phyloP scores from a whole-genome alignment of 2,797 vertebrate genomes.

The Columba guinea region DNA sequence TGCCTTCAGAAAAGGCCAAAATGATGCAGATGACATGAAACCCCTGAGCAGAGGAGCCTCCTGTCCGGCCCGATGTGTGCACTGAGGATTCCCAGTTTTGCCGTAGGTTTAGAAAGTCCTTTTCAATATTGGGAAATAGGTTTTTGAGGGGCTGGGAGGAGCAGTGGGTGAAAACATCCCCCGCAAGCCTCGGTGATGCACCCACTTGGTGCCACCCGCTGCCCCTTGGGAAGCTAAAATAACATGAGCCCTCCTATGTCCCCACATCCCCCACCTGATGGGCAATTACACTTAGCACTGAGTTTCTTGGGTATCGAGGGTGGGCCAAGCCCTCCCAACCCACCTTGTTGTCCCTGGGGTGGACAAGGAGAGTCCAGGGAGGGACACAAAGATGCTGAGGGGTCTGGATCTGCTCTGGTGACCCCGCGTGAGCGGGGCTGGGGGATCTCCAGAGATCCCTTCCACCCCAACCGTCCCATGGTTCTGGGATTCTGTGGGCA shows the following conservation, averaged over 20 bases:
- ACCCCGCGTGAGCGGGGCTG: no score
- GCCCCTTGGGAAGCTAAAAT: accelerated
- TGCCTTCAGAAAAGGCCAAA: background rate
- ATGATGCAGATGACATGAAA: background rate
- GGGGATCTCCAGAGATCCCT: no score
- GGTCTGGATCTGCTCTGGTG: no score
- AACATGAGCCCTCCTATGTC: accelerated
- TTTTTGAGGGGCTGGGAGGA: background rate
- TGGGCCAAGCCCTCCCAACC: background rate
- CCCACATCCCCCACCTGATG: background rate
- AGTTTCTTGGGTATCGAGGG: background rate
- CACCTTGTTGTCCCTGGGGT: background rate
- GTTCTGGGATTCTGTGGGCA: no score
- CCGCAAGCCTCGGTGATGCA: background rate
- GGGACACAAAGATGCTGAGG: no score
- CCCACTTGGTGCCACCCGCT: accelerated
- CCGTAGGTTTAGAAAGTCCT: accelerated
- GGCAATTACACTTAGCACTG: background rate
- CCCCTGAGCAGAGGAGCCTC: background rate
- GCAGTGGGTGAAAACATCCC: accelerated
- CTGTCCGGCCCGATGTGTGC: accelerated
- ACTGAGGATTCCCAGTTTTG: background rate
- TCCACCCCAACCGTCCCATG: no score
- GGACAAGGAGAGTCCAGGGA: no score
- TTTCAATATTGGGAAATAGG: accelerated